These are phyloP conservation scores for Eucriotettix oculatus DNA, from an alignment of 2,888 invertebrate genomes.

Conservation along the genomic window DNA sequence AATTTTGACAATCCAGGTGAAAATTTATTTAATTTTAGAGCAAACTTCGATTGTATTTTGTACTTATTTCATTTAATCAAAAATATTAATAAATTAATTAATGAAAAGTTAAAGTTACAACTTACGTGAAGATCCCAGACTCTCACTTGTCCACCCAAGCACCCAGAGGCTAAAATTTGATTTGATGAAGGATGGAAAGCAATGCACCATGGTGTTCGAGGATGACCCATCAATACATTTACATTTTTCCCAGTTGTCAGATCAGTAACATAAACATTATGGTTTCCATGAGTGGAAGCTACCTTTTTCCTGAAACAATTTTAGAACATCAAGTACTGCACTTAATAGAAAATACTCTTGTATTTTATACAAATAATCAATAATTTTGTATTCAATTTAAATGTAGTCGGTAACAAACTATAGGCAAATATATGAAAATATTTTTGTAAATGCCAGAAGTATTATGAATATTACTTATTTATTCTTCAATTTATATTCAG, in stretches of 20 bases:
- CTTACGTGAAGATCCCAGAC: constrained; percentile 71
- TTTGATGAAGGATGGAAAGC: constrained; percentile 74
- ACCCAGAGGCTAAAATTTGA: constrained; percentile 73
- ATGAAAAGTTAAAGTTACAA: constrained; percentile 5
- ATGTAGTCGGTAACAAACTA: too few species aligned
- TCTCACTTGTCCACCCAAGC: constrained; percentile 74
- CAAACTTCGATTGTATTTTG: too few species aligned
- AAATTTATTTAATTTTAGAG: not conserved
- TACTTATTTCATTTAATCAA: not conserved
- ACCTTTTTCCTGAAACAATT: constrained; percentile 45
- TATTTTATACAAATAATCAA: too few species aligned
- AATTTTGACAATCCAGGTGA: not conserved
- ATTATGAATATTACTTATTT: too few species aligned
- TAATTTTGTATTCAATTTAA: too few species aligned
- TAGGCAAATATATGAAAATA: too few species aligned
- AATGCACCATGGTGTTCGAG: constrained; percentile 79
- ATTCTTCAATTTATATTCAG: too few species aligned
- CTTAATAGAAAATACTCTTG: too few species aligned
- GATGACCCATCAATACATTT: constrained; percentile 62
- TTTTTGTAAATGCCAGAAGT: too few species aligned
- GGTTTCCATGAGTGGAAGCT: constrained; percentile 80
- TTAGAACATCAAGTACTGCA: not conserved
- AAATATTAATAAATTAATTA: not conserved
- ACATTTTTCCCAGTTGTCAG: constrained; percentile 61
- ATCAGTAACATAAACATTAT: constrained; percentile 72